Evolutionary conservation across 2,888 invertebrate genomes (phyloP).

Genomic region (Orthonevra nobilis): DNA sequence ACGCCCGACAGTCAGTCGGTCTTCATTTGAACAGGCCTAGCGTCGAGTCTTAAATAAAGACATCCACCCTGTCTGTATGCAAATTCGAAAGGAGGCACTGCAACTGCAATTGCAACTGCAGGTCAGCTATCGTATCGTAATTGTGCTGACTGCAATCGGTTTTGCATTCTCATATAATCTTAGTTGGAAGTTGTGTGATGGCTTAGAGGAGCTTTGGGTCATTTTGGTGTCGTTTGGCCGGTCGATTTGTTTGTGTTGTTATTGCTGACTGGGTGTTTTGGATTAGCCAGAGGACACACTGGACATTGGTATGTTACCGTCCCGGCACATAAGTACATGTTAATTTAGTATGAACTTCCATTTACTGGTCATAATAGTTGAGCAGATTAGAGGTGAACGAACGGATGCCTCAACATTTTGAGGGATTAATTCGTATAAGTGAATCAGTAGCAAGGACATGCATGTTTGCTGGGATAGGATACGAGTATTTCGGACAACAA

Average conservation of each 20-base stretch:
- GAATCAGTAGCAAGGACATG: no score
- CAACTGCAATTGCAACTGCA: constrained; percentile 10
- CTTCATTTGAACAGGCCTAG: constrained; percentile 41
- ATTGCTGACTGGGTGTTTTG: constrained; percentile 2
- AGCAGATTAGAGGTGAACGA: constrained; percentile 46
- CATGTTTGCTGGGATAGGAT: no score
- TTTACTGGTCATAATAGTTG: constrained; percentile 46
- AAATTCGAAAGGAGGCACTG: constrained; percentile 34
- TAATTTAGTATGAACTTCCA: constrained; percentile 60
- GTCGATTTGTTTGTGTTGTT: constrained; percentile 37
- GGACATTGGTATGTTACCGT: not conserved
- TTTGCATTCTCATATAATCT: constrained; percentile 61
- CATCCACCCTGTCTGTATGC: constrained; percentile 40
- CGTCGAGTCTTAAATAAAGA: constrained; percentile 60
- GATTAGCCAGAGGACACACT: not conserved
- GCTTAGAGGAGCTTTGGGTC: constrained; percentile 58
- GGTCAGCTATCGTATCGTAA: not conserved
- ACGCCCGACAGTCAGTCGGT: constrained; percentile 1
- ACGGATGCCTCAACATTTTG: constrained; percentile 37
- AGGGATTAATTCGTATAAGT: constrained; percentile 28
- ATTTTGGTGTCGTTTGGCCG: constrained; percentile 42
- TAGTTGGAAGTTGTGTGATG: constrained; percentile 62
- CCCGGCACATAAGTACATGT: constrained; percentile 38
- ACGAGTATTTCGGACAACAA: no score
- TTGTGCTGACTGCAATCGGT: constrained; percentile 52